Evolutionary conservation across 2,797 vertebrate species (phyloP), one percentile per base, ranked within the genome.

Genomic region (Urophycis tenuis): DNA sequence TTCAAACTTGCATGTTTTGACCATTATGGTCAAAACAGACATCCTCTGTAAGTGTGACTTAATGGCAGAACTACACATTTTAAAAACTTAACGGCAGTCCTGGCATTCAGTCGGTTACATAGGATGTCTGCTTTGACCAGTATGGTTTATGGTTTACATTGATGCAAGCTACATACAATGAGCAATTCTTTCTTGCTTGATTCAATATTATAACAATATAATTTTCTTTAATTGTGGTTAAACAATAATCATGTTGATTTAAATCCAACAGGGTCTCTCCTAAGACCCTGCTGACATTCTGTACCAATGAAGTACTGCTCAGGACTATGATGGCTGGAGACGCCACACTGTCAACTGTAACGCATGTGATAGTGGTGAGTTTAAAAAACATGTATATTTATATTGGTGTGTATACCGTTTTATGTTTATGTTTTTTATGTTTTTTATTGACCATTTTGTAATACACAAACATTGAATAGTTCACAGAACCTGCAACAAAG

Each of bases 281-380:
- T 64, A 98, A 95, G 92, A 98, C 97, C 0, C 90, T 97, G 77
- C 87, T 99, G 86, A 98, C 96, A 0, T 99, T 99, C 88, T 99
- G 97, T 84, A 99, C 97, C 75, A 95, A 94, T 77, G 97, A 95
- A 9, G 93, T 98, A 3, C 91, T 99, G 70, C 95, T 99, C 85
- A 93, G 96, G 77, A 98, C 95, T 0, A 73, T 99, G 79, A 99
- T 99, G 96, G 87, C 94, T 29, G 96, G 96, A 89, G 96, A 98
- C 75, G 84, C 88, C 73, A 89, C 91, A 5, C 81, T 99, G 5
- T 91, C 92, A 71, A 93, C 92, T 14, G 96, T 99, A 88, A 98
- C 97, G 2, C 97, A 99, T 67, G 85, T 98, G 80, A 98, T 98
- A 85, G 95, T 99, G 95, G 97, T 99, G 92, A 91, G 86, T 11